These are phyloP conservation scores for Craniophora ligustri DNA, from an alignment of 2,888 invertebrate species.

Conservation along the genomic window DNA sequence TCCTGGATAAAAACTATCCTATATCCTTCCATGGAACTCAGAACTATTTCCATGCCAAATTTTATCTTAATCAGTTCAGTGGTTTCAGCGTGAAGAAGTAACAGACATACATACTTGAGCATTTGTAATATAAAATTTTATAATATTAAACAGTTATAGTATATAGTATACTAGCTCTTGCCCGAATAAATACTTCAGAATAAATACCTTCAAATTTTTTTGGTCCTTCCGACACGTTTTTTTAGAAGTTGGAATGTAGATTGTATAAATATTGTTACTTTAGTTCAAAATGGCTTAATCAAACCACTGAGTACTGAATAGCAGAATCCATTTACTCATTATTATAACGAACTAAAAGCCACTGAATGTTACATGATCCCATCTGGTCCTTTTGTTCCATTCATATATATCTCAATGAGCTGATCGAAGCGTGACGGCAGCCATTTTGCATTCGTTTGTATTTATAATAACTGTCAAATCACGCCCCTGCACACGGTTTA, in stretches of 20 bases:
- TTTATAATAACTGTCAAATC: conserved; percentile 44
- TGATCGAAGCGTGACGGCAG: conserved; percentile 30
- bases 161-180: too few relatives aligned
- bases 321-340: conserved; percentile 10
- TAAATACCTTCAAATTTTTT: too few relatives aligned
- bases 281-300: conserved; percentile 20
- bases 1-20: too few relatives aligned
- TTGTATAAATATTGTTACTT: not conserved
- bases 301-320: conserved; percentile 4
- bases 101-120: too few relatives aligned
- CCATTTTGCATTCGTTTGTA: conserved; percentile 38
- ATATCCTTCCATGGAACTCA: too few relatives aligned
- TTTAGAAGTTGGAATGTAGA: conserved; percentile 5
- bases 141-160: too few relatives aligned
- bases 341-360: conserved; percentile 14
- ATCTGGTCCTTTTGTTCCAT: conserved; percentile 35
- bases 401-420: conserved; percentile 40
- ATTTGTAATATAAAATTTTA: too few relatives aligned
- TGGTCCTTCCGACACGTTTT: conserved; percentile 17
- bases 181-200: too few relatives aligned
- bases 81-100: too few relatives aligned
- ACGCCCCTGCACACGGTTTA: conserved; percentile 23
- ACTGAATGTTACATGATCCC: conserved; percentile 22
- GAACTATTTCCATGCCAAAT: too few relatives aligned
- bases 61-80: too few relatives aligned